Evolutionary conservation across 2,113 vertebrate genomes (phyloP).

Genomic region (Microcebus tavaratra): DNA sequence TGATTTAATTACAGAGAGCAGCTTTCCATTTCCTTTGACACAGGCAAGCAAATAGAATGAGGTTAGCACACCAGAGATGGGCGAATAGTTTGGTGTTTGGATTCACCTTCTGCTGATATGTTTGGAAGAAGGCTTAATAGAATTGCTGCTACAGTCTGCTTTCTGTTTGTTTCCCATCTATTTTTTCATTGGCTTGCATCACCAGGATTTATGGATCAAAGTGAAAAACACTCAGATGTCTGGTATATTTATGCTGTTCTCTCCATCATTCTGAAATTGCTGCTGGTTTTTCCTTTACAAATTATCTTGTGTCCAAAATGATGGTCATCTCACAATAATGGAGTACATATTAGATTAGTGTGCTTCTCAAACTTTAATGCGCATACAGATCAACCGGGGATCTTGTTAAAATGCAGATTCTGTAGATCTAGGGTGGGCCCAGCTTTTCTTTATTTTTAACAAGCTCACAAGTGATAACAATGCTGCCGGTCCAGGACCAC

Average conservation of each 20-base stretch:
- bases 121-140: slow-evolving; percentile 11
- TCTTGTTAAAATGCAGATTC: slow-evolving; percentile 10
- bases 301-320: slow-evolving; percentile 29
- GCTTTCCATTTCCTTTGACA: slow-evolving; percentile 72
- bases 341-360: not conserved
- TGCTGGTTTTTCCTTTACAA: slow-evolving; percentile 28
- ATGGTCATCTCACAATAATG: slow-evolving; percentile 11
- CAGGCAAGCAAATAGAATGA: slow-evolving; percentile 54
- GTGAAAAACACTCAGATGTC: not conserved
- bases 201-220: slow-evolving; percentile 5
- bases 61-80: slow-evolving; percentile 56
- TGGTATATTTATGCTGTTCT: not conserved
- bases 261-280: slow-evolving; percentile 26
- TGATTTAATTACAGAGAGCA: slow-evolving; percentile 70
- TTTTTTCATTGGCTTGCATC: not conserved
- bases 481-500: not conserved
- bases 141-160: not conserved
- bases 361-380: not conserved
- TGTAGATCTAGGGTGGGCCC: not conserved
- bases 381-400: not conserved
- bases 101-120: slow-evolving; percentile 38
- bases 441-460: slow-evolving; percentile 12
- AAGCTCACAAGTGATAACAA: not conserved
- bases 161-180: not conserved
- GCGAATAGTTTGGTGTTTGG: slow-evolving; percentile 8